Percentiles rank a stretch among this genome's conserved stretches.
Conservation (phyloP, 2,113 vertebrate species). For the Tyrannus savana region DNA sequence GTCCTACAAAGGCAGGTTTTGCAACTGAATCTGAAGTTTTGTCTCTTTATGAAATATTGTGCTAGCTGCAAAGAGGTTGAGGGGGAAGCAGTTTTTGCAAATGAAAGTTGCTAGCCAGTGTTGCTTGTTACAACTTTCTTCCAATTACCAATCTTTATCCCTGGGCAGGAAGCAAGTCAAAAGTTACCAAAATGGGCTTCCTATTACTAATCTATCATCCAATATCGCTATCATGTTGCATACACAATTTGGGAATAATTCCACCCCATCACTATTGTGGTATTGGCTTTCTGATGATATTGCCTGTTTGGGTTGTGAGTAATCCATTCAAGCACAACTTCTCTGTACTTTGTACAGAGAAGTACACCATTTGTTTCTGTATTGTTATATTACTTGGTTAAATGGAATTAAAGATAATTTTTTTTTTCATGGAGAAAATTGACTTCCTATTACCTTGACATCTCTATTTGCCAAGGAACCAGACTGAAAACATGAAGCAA, state of each 20-base stretch:
- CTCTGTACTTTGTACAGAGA: neutral
- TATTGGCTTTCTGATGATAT: neutral
- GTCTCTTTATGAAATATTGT: constrained; percentile 36
- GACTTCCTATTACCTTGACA: neutral
- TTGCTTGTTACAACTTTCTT: constrained; percentile 42
- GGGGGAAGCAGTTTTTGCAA: constrained; percentile 30
- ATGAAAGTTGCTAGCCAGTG: constrained; percentile 38
- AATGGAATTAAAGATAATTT: neutral
- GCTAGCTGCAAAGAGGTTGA: neutral
- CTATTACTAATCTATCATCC: neutral
- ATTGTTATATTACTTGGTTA: neutral
- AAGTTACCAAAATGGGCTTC: constrained; percentile 20
- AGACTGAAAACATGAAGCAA: neutral
- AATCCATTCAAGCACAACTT: neutral
- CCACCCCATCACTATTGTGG: neutral
- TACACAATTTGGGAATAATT: neutral
- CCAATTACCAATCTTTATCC: constrained; percentile 26
- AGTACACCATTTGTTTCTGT: neutral
- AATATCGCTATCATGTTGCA: neutral
- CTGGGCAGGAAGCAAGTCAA: constrained; percentile 27
- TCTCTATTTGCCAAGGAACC: neutral
- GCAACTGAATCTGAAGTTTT: constrained; percentile 1
- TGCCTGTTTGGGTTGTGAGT: neutral
- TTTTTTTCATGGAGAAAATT: neutral
- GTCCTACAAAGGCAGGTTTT: constrained; percentile 46